Conservation (phyloP, 2,113 vertebrate species). For the Cavia aperea region DNA sequence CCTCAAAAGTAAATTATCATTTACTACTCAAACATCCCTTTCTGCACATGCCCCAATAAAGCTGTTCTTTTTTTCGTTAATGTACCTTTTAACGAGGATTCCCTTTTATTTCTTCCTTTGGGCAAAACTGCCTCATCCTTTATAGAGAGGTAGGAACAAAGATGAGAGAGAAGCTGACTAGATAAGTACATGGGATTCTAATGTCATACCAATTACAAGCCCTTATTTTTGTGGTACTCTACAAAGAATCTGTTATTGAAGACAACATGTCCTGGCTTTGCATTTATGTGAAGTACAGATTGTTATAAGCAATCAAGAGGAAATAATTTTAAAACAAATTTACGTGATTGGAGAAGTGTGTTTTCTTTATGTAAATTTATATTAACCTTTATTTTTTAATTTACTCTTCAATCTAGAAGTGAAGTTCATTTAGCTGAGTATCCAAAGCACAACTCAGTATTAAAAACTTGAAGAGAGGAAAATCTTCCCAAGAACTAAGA, state of each 20-base stretch:
- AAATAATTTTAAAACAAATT: conserved; percentile 64
- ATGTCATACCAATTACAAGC: conserved; percentile 73
- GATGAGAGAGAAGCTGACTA: conserved; percentile 72
- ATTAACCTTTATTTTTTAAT: conserved; percentile 33
- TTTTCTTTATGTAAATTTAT: conserved; percentile 48
- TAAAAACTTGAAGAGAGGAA: not conserved
- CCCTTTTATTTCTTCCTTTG: conserved; percentile 80
- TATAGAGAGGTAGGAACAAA: conserved; percentile 76
- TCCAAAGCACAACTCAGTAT: conserved; percentile 13
- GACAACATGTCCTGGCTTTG: conserved; percentile 61
- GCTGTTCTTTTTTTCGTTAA: conserved; percentile 74
- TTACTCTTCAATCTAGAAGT: conserved; percentile 30
- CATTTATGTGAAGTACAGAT: conserved; percentile 66
- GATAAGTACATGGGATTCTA: conserved; percentile 71
- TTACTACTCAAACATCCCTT: conserved; percentile 78
- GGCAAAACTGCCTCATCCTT: conserved; percentile 77
- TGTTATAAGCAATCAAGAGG: conserved; percentile 54
- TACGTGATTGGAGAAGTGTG: conserved; percentile 46
- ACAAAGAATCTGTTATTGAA: conserved; percentile 66
- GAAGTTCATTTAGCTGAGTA: not conserved
- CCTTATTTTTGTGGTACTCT: conserved; percentile 56
- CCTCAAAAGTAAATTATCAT: conserved; percentile 85
- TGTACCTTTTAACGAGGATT: conserved; percentile 80
- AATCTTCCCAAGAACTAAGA: conserved; percentile 12
- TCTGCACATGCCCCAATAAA: conserved; percentile 76